A percentile compares a stretch with the other conserved stretches of the same genome.
These are phyloP conservation scores for Hypercompe scribonia DNA, from an alignment of 2,888 invertebrate species.

Conservation along the genomic window DNA sequence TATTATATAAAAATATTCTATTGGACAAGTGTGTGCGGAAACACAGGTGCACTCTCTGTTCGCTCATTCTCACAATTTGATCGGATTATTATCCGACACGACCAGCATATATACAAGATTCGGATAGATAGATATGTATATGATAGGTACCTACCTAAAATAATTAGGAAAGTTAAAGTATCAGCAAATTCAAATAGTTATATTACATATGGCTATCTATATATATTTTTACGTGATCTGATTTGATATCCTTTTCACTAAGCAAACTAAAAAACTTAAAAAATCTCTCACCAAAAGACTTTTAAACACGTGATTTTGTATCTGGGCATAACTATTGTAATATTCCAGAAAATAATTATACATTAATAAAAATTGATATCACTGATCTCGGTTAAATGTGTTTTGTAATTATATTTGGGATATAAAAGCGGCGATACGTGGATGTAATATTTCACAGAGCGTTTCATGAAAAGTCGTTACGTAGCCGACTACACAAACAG, in stretches of 20 bases:
- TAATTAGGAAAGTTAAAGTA: no score
- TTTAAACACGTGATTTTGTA: not conserved
- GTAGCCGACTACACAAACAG: constrained; percentile 65
- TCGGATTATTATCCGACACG: no score
- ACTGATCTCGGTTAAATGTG: constrained; percentile 11
- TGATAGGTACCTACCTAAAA: no score
- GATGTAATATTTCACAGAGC: constrained; percentile 35
- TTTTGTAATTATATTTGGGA: constrained; percentile 35
- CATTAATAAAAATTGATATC: not conserved
- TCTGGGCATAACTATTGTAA: no score
- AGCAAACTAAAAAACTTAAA: not conserved
- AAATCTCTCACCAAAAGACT: not conserved
- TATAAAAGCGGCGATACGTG: constrained; percentile 33
- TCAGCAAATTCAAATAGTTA: no score
- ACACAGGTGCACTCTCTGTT: no score
- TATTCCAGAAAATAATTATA: not conserved
- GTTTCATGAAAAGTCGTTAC: constrained; percentile 48
- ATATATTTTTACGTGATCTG: not conserved
- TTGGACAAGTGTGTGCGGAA: no score
- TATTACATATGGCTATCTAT: no score
- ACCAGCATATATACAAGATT: no score
- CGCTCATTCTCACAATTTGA: no score
- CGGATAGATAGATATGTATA: no score
- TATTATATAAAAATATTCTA: no score
- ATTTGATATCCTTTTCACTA: not conserved